A percentile compares a stretch with the other conserved stretches of the same genome.
Conservation (phyloP, 2,888 invertebrate genomes). For the Lasius platythorax region DNA sequence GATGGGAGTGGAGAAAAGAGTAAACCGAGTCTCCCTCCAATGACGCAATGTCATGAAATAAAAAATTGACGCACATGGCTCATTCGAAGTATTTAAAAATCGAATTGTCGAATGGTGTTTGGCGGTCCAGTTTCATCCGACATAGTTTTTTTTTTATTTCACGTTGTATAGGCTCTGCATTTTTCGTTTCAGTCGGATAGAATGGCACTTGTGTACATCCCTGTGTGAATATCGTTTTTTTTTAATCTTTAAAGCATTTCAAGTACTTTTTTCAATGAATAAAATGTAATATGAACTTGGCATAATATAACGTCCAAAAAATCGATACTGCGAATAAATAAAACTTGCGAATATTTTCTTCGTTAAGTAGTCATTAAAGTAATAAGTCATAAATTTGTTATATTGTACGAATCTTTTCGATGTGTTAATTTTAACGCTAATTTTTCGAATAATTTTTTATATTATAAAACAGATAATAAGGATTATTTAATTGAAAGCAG, state of each 20-base stretch:
- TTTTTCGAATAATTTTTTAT: neutral
- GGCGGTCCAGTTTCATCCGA: neutral
- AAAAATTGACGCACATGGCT: slow-evolving; percentile 6
- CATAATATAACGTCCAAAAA: neutral
- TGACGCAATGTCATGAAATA: slow-evolving; percentile 13
- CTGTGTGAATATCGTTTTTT: neutral
- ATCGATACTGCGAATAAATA: neutral
- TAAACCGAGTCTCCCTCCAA: neutral
- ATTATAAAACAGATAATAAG: neutral
- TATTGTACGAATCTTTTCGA: neutral
- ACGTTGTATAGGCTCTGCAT: neutral
- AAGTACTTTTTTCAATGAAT: neutral
- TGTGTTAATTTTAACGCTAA: neutral
- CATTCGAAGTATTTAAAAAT: neutral
- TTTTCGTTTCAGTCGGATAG: neutral
- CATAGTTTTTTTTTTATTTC: slow-evolving; percentile 31
- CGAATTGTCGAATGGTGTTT: neutral
- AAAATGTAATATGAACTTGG: neutral
- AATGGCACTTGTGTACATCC: neutral
- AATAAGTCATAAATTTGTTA: neutral
- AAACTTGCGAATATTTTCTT: neutral
- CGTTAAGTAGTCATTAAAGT: neutral
- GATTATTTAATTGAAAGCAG: neutral
- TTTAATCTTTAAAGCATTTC: neutral
- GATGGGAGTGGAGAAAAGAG: neutral